Conservation (phyloP, 2,797 vertebrate genomes). For the Characodon lateralis region DNA sequence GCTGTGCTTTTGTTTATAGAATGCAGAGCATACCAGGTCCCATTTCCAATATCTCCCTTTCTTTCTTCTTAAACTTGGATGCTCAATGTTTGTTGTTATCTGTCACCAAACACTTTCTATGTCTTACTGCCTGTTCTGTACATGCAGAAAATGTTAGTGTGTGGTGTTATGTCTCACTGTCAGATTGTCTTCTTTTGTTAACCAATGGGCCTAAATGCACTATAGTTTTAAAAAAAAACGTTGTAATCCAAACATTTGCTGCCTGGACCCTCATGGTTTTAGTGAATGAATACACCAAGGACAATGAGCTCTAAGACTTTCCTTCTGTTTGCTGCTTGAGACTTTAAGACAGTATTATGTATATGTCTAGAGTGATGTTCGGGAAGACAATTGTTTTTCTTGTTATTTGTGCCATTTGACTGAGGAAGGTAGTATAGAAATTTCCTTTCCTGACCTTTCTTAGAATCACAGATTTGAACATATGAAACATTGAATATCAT, state of each 20-base stretch:
- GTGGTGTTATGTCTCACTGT: neutral
- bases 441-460: neutral
- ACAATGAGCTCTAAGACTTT: too few species aligned
- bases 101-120: neutral
- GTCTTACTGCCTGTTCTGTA: neutral
- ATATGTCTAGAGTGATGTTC: too few species aligned
- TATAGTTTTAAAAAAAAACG: neutral
- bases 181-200: neutral
- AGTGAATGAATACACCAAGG: neutral
- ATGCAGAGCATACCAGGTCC: neutral
- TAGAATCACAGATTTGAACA: too few species aligned
- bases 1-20: constrained; percentile 3
- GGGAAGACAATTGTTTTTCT: neutral
- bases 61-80: neutral
- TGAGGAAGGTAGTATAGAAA: neutral
- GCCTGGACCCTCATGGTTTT: neutral
- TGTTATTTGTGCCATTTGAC: neutral
- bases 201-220: neutral
- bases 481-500: neutral
- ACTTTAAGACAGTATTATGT: too few species aligned
- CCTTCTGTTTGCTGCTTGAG: too few species aligned
- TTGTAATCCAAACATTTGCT: neutral
- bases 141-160: neutral
- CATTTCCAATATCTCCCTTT: neutral
- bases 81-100: neutral